These are phyloP conservation scores for Listrodromus nycthemerus DNA, from an alignment of 2,888 invertebrate species.

Conservation along the genomic window DNA sequence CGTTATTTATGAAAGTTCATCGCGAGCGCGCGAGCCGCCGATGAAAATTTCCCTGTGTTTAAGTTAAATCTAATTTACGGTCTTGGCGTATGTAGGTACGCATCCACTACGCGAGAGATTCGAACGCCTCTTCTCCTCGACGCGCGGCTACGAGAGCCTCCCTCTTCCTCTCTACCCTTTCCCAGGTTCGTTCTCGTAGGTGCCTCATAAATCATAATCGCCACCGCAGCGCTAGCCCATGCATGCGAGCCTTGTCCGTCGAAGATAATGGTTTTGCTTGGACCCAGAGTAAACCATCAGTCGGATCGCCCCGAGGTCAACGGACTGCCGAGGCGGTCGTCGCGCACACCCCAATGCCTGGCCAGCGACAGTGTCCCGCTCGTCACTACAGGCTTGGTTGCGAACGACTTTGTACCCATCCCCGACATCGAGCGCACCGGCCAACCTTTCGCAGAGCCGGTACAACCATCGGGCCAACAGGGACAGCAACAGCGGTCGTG, in stretches of 20 bases:
- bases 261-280: slow-evolving; percentile 79
- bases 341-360: slow-evolving; percentile 43
- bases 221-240: slow-evolving; percentile 68
- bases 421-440: slow-evolving; percentile 17
- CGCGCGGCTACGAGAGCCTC: slow-evolving; percentile 59
- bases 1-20: slow-evolving; percentile 77
- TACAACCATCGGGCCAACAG: slow-evolving; percentile 20
- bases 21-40: slow-evolving; percentile 70
- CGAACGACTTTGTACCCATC: slow-evolving; percentile 32
- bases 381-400: slow-evolving; percentile 43
- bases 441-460: slow-evolving; percentile 47
- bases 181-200: slow-evolving; percentile 62
- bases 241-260: slow-evolving; percentile 73
- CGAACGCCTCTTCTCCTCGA: slow-evolving; percentile 57
- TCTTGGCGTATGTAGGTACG: slow-evolving; percentile 68
- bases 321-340: slow-evolving; percentile 77
- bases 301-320: slow-evolving; percentile 76
- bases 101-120: slow-evolving; percentile 38
- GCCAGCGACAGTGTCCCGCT: slow-evolving; percentile 34
- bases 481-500: slow-evolving; percentile 19
- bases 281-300: slow-evolving; percentile 76
- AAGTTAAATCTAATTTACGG: slow-evolving; percentile 83
- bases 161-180: slow-evolving; percentile 38
- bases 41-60: slow-evolving; percentile 81
- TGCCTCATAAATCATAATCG: slow-evolving; percentile 82